Conservation (phyloP, 2,113 vertebrate genomes). For the Hymenochirus boettgeri region DNA sequence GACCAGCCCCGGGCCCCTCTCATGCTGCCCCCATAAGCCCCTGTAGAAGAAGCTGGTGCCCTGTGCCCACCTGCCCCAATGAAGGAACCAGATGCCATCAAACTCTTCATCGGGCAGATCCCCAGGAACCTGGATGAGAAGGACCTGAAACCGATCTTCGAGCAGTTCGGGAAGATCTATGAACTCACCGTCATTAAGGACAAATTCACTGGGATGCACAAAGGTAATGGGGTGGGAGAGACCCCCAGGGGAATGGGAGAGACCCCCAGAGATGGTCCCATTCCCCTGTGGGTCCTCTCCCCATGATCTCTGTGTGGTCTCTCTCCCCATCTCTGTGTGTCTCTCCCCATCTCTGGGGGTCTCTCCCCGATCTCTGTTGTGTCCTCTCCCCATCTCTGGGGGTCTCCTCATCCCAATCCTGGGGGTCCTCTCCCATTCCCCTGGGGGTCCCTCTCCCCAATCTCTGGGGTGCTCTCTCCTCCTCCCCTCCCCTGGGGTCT, state of each 20-base stretch:
- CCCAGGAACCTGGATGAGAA: constrained; percentile 55
- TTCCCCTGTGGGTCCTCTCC: too few relatives aligned
- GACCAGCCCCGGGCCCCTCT: background rate
- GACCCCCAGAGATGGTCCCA: too few relatives aligned
- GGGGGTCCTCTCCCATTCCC: constrained; percentile 72
- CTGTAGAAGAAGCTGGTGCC: background rate
- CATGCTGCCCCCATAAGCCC: background rate
- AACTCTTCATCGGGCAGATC: constrained; percentile 93
- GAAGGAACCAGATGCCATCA: constrained; percentile 94
- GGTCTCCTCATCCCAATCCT: constrained; percentile 41
- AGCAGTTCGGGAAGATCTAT: constrained; percentile 92
- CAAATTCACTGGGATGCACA: constrained; percentile 96
- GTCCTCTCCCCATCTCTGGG: too few relatives aligned
- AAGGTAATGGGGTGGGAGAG: constrained; percentile 66
- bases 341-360: background rate
- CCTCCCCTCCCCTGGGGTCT: constrained; percentile 52
- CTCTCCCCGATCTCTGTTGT: background rate
- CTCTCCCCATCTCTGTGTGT: background rate
- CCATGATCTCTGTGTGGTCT: too few relatives aligned
- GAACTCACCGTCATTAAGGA: constrained; percentile 96
- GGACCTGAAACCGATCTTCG: constrained; percentile 88
- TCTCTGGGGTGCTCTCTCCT: constrained; percentile 20
- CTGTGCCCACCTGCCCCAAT: too few relatives aligned
- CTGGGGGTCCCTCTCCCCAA: too few relatives aligned
- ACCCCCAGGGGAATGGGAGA: background rate